Conservation (phyloP, 30 jellyfish, hydroid and myxozoan species). For the Cassiopea andromeda region DNA sequence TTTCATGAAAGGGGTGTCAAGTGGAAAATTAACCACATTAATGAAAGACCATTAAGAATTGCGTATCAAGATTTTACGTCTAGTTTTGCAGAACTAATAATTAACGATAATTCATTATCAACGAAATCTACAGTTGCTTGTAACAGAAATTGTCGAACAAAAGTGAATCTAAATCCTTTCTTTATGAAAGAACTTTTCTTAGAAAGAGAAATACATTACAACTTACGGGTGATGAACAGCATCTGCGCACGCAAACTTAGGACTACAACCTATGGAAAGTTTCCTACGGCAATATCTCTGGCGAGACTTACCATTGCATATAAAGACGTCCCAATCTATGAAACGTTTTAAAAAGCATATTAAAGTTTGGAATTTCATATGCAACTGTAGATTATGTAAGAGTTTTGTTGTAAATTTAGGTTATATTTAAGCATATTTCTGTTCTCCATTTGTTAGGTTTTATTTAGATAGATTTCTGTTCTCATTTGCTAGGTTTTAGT, state of each 20-base stretch:
- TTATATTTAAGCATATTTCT: neutral
- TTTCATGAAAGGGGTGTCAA: constrained; percentile 8
- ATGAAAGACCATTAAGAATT: constrained; percentile 33
- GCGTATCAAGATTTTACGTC: constrained; percentile 38
- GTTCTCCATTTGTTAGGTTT: neutral
- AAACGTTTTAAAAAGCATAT: constrained; percentile 24
- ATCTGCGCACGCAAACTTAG: constrained; percentile 43
- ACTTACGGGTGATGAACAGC: constrained; percentile 53
- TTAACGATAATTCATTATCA: constrained; percentile 6
- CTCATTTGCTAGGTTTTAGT: neutral
- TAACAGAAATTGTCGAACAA: constrained; percentile 26
- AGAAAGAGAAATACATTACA: constrained; percentile 26
- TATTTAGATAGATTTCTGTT: neutral
- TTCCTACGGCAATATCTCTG: constrained; percentile 53
- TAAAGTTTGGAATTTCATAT: constrained; percentile 23
- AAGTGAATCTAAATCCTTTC: constrained; percentile 9
- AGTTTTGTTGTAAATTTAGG: neutral
- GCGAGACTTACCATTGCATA: constrained; percentile 48
- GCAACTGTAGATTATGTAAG: constrained; percentile 69
- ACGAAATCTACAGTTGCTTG: constrained; percentile 41
- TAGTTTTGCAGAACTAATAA: constrained; percentile 28
- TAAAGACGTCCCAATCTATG: constrained; percentile 44
- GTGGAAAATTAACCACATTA: constrained; percentile 17
- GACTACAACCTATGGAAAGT: constrained; percentile 66
- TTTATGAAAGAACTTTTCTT: constrained; percentile 17